Evolutionary conservation across 2,888 invertebrate genomes (phyloP).

Genomic region (Drosophila tripunctata): DNA sequence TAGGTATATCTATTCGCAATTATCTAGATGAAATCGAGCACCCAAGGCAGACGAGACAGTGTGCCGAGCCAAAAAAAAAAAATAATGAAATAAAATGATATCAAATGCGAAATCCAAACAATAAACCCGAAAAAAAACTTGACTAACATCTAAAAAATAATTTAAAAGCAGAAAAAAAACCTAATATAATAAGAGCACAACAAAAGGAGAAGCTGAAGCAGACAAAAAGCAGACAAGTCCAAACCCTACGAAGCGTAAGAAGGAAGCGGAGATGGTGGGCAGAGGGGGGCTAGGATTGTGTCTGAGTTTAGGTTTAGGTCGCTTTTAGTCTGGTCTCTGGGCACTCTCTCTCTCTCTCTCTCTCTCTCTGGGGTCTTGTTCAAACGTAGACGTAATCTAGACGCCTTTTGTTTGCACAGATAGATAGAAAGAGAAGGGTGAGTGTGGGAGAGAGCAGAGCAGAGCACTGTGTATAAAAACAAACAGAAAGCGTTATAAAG

Average conservation of each 20-base stretch:
- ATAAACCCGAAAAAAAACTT: conserved; percentile 60
- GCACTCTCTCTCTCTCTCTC: not conserved
- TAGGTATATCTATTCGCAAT: conserved; percentile 11
- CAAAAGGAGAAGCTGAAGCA: conserved; percentile 29
- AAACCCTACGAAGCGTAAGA: conserved; percentile 24
- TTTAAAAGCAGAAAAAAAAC: conserved; percentile 23
- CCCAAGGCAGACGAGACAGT: conserved; percentile 7
- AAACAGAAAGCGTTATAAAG: conserved; percentile 43
- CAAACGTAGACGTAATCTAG: conserved; percentile 67
- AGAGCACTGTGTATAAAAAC: conserved; percentile 27
- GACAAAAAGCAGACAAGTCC: conserved; percentile 62
- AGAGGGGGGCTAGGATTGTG: not conserved
- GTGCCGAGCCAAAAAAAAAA: conserved; percentile 46
- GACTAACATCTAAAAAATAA: conserved; percentile 65
- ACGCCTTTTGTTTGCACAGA: conserved; percentile 59
- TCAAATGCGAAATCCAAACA: conserved; percentile 73
- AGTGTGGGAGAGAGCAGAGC: not conserved
- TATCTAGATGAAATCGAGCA: conserved; percentile 4
- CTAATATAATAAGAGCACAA: conserved; percentile 8
- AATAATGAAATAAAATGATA: conserved; percentile 39
- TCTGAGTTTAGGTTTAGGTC: conserved; percentile 19
- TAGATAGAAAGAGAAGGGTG: conserved; percentile 1
- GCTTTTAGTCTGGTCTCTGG: conserved; percentile 24
- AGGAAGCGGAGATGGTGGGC: not conserved
- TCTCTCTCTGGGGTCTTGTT: not conserved